phyloP scores from a whole-genome alignment of 2,113 vertebrate genomes.

The Nesospiza acunhae region DNA sequence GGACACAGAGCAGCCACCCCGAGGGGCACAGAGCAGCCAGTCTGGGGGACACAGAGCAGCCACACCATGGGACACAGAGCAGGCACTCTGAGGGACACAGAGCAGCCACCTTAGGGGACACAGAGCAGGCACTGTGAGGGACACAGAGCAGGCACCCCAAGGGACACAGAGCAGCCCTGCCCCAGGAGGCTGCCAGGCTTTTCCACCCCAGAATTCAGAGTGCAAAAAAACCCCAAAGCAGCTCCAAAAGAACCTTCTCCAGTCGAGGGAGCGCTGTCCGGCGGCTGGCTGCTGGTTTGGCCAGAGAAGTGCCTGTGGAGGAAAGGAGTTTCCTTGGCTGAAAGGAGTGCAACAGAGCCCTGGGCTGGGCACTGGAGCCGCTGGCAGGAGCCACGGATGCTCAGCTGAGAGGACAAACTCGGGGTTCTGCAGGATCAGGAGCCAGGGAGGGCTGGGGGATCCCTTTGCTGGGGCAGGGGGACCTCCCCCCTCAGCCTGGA shows the following conservation, averaged over 20 bases:
- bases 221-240: neutral
- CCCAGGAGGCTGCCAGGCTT: slow-evolving; percentile 8
- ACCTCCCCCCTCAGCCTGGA: neutral
- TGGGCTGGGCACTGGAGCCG: neutral
- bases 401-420: neutral
- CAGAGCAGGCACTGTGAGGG: too few species aligned
- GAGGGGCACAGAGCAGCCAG: too few species aligned
- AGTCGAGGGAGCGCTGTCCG: neutral
- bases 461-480: neutral
- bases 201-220: slow-evolving; percentile 12
- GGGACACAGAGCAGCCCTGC: neutral
- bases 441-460: neutral
- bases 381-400: neutral
- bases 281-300: slow-evolving; percentile 35
- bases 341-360: neutral
- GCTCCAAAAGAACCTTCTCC: slow-evolving; percentile 41
- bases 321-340: slow-evolving; percentile 59
- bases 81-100: neutral
- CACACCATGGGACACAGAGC: too few species aligned
- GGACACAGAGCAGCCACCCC: too few species aligned
- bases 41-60: too few species aligned
- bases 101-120: too few species aligned
- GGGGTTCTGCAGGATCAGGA: neutral
- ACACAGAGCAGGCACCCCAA: too few species aligned
- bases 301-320: neutral